phyloP scores from a whole-genome alignment of 2,797 vertebrate species.

The Gymnothorax javanicus region DNA sequence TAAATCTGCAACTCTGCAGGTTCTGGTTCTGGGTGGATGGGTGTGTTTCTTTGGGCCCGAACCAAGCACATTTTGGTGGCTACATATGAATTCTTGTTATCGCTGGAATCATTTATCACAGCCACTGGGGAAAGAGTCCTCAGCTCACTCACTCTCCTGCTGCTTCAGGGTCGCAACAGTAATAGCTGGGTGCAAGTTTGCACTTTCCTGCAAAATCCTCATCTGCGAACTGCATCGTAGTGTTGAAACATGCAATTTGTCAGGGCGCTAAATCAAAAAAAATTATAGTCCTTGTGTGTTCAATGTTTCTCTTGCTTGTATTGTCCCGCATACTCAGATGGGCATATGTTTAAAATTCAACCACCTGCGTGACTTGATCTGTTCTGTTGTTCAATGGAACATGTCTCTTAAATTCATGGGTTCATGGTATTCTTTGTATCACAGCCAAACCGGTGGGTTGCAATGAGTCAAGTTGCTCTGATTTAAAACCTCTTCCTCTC shows the following conservation, averaged over 20 bases:
- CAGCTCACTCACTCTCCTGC: slow-evolving; percentile 9
- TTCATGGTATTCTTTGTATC: not conserved
- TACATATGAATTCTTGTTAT: slow-evolving; percentile 11
- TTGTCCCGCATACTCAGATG: not conserved
- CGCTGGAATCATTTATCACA: slow-evolving; percentile 17
- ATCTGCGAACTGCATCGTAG: not conserved
- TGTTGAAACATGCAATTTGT: slow-evolving; percentile 18
- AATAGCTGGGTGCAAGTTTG: not conserved
- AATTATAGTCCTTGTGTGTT: not conserved
- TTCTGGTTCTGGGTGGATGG: not conserved
- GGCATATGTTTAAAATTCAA: not conserved
- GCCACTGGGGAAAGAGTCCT: not conserved
- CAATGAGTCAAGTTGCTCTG: not conserved
- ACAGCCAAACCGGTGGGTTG: not conserved
- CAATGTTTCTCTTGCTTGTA: not conserved
- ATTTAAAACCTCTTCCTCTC: not conserved
- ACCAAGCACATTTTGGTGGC: slow-evolving; percentile 10
- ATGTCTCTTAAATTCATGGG: not conserved
- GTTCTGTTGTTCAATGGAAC: not conserved
- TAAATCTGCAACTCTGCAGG: not conserved
- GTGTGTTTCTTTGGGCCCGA: not conserved
- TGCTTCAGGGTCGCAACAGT: not conserved
- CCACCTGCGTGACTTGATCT: not conserved
- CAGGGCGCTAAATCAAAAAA: not conserved
- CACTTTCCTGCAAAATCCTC: not conserved